phyloP scores from a whole-genome alignment of 2,113 vertebrate genomes.

The Ammodytes marinus region DNA sequence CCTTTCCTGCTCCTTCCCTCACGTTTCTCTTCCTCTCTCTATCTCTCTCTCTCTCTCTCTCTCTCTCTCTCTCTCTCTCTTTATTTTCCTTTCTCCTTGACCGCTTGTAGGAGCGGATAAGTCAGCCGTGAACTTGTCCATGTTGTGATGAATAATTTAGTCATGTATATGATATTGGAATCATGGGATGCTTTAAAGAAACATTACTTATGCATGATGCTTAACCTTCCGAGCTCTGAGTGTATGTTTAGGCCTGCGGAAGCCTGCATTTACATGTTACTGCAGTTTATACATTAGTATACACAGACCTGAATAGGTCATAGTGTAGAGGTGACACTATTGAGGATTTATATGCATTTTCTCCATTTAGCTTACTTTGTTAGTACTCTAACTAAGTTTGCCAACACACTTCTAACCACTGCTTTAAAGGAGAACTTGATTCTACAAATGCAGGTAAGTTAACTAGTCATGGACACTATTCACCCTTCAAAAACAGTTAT shows the following conservation, averaged over 20 bases:
- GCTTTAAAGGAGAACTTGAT: not conserved
- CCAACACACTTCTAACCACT: too few relatives aligned
- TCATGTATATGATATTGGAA: conserved; percentile 30
- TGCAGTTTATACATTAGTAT: not conserved
- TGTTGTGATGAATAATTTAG: conserved; percentile 41
- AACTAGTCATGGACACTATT: not conserved
- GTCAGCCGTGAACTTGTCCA: conserved; percentile 7
- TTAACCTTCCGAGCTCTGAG: conserved; percentile 8
- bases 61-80: not conserved
- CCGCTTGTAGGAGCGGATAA: not conserved
- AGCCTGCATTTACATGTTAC: not conserved
- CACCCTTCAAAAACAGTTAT: not conserved
- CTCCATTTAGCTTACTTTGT: not conserved
- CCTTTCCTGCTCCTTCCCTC: not conserved
- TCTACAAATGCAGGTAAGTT: not conserved
- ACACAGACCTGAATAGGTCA: not conserved
- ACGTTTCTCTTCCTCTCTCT: not conserved
- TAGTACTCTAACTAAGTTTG: too few relatives aligned
- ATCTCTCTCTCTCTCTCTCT: not conserved
- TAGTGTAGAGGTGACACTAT: not conserved
- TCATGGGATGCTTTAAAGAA: not conserved
- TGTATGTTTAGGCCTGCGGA: conserved; percentile 2
- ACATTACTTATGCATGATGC: conserved; percentile 13
- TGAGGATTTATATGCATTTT: not conserved
- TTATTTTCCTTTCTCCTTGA: not conserved